These are phyloP conservation scores for Hybognathus amarus DNA, from an alignment of 2,797 vertebrate species.

Conservation along the genomic window DNA sequence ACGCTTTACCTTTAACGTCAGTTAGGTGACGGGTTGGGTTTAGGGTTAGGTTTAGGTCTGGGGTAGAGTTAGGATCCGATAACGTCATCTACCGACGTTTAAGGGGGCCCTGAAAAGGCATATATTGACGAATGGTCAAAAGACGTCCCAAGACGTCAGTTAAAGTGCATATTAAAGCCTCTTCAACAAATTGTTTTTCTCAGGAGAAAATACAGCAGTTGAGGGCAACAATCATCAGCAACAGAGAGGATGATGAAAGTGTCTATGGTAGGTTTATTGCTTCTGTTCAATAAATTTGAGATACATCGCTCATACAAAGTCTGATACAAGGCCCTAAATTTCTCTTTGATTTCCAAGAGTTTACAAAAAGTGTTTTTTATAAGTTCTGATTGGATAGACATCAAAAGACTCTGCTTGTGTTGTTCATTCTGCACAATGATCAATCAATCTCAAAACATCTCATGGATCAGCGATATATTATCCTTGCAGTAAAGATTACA, in stretches of 20 bases:
- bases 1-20: no score
- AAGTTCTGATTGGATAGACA: conserved; percentile 28
- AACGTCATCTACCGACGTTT: no score
- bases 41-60: no score
- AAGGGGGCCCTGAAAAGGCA: no score
- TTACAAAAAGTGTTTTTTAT: not conserved
- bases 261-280: conserved; percentile 73
- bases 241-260: conserved; percentile 62
- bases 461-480: conserved; percentile 18
- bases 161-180: not conserved
- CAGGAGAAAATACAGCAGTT: conserved; percentile 73
- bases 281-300: not conserved
- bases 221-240: conserved; percentile 63
- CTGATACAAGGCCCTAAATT: not conserved
- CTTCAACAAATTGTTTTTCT: conserved; percentile 18
- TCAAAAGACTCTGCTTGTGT: conserved; percentile 35
- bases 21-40: no score
- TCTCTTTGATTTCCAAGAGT: not conserved
- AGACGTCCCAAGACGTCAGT: no score
- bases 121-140: no score
- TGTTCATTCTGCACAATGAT: conserved; percentile 18
- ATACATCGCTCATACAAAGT: not conserved
- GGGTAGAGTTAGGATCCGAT: no score
- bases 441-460: conserved; percentile 18
- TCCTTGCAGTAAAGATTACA: conserved; percentile 10